Conservation (phyloP, 2,113 vertebrate genomes). For the Irena cyanogastra region DNA sequence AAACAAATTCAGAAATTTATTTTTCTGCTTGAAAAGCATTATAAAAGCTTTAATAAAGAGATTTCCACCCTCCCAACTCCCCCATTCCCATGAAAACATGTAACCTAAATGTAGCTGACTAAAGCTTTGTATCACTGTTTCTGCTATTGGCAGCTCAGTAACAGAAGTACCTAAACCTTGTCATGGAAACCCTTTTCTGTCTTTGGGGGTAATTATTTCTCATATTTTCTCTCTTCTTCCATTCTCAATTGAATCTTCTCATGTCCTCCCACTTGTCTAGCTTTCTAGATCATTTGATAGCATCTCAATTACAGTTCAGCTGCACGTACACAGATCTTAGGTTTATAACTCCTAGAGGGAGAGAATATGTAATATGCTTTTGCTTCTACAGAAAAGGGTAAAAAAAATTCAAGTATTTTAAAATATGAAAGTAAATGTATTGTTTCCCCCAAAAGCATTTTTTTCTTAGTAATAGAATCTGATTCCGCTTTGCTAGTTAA, state of each 20-base stretch:
- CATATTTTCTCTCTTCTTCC: not conserved
- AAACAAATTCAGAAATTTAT: not conserved
- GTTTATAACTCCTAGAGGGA: not conserved
- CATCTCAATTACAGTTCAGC: not conserved
- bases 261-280: not conserved
- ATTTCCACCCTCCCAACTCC: not conserved
- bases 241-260: not conserved
- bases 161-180: not conserved
- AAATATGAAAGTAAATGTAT: not conserved
- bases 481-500: not conserved
- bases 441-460: not conserved
- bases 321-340: not conserved
- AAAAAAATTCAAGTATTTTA: not conserved
- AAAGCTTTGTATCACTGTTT: not conserved
- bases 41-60: not conserved
- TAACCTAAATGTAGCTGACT: not conserved
- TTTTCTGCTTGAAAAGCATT: not conserved
- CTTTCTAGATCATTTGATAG: not conserved
- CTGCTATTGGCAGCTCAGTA: not conserved
- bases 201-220: not conserved
- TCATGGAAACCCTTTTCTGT: not conserved
- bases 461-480: not conserved
- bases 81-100: fast-evolving
- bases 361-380: not conserved
- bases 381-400: not conserved